These are phyloP conservation scores for Caiman crocodilus DNA, from an alignment of 2,797 vertebrate species.

Conservation along the genomic window DNA sequence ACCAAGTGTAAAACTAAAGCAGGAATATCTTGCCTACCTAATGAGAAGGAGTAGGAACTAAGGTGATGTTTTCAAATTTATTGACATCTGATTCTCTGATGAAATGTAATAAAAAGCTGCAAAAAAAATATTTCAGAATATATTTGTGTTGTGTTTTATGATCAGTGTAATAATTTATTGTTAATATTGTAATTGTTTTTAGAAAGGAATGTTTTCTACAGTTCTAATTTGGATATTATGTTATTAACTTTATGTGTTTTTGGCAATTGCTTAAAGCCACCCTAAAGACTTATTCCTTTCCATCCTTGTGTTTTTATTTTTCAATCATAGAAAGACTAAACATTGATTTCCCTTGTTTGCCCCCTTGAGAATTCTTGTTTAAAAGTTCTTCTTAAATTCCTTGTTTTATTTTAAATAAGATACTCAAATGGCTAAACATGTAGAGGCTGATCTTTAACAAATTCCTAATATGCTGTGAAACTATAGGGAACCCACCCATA, in stretches of 20 bases:
- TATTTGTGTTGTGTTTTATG: background rate
- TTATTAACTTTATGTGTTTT: too few species aligned
- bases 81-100: background rate
- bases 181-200: background rate
- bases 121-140: background rate
- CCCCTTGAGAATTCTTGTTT: conserved; percentile 57
- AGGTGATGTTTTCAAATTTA: conserved; percentile 7
- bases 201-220: background rate
- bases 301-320: conserved; percentile 59
- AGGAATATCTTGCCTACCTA: too few species aligned
- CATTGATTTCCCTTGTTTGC: conserved; percentile 56
- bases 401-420: conserved; percentile 51
- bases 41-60: background rate
- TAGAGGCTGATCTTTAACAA: conserved; percentile 73
- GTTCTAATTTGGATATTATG: background rate
- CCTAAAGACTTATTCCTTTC: background rate
- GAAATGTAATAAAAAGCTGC: background rate
- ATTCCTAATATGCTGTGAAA: conserved; percentile 54
- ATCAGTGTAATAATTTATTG: background rate
- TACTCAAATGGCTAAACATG: conserved; percentile 56
- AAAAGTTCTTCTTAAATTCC: conserved; percentile 52
- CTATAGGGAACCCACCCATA: conserved; percentile 48
- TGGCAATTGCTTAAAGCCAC: too few species aligned
- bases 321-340: conserved; percentile 39
- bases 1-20: background rate